These are phyloP conservation scores for Sclerodermus sp. DNA, from an alignment of 2,888 invertebrate species.

Conservation along the genomic window DNA sequence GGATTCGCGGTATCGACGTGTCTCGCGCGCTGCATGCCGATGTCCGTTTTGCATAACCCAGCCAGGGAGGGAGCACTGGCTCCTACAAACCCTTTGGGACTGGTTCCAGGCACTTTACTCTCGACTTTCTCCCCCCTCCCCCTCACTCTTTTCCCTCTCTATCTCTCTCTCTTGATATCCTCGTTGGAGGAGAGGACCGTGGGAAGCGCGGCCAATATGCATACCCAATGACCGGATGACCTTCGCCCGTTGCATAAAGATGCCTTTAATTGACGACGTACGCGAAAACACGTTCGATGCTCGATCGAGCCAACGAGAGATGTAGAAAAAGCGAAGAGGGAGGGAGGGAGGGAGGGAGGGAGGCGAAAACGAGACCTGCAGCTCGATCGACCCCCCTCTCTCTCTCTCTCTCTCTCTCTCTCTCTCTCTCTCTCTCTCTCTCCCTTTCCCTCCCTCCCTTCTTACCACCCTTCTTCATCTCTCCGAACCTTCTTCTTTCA, in stretches of 20 bases:
- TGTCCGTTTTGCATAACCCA: conserved; percentile 17
- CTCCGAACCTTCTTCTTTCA: too few species aligned
- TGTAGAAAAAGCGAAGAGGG: too few species aligned
- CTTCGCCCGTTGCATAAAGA: conserved; percentile 55
- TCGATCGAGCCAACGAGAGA: too few species aligned
- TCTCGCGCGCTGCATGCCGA: conserved; percentile 8
- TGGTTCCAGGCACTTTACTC: conserved; percentile 27
- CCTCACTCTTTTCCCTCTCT: conserved; percentile 5
- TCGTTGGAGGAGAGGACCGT: conserved; percentile 31
- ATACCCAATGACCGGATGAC: conserved; percentile 55
- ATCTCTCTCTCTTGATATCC: conserved; percentile 6
- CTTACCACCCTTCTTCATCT: too few species aligned
- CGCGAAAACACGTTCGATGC: conserved; percentile 48
- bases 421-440: too few species aligned
- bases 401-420: too few species aligned
- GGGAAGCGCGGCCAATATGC: conserved; percentile 49
- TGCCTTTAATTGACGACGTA: conserved; percentile 53
- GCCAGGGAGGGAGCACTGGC: background rate
- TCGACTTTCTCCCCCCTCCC: background rate
- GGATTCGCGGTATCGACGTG: background rate
- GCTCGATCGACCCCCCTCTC: too few species aligned
- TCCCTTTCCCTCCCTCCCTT: too few species aligned
- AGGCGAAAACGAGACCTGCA: too few species aligned
- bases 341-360: too few species aligned
- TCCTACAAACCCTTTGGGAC: conserved; percentile 31